Conservation (phyloP, 2,113 vertebrate genomes). For the Melanostigma gelatinosum region DNA sequence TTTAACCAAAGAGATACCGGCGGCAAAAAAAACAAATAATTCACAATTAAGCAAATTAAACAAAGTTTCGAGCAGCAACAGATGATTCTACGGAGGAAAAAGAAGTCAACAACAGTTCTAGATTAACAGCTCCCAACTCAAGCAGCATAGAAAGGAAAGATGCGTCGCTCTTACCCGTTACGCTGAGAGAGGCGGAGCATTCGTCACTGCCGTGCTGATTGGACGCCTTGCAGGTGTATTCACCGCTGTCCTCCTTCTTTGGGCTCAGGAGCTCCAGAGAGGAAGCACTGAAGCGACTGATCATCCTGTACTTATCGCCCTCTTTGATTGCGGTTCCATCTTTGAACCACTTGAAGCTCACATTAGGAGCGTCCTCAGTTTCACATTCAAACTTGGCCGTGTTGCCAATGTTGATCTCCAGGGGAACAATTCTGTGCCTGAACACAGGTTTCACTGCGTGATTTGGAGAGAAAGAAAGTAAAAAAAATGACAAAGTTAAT, state of each 20-base stretch:
- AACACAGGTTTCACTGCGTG: constrained; percentile 89
- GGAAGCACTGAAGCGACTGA: constrained; percentile 85
- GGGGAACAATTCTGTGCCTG: constrained; percentile 84
- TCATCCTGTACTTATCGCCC: constrained; percentile 89
- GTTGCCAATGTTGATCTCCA: constrained; percentile 89
- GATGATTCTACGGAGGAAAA: neutral
- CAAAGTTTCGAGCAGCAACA: neutral
- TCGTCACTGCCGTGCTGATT: constrained; percentile 93
- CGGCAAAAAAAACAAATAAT: neutral
- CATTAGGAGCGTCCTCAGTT: constrained; percentile 88
- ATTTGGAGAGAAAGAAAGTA: constrained; percentile 11
- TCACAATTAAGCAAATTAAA: neutral
- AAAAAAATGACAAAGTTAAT: constrained; percentile 20
- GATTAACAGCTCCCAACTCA: neutral
- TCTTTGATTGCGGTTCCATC: constrained; percentile 89
- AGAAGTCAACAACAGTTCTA: neutral
- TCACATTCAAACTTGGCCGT: constrained; percentile 93
- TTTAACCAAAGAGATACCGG: constrained; percentile 11
- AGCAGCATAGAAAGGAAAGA: constrained; percentile 42
- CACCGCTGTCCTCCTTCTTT: constrained; percentile 88
- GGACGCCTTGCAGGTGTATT: constrained; percentile 93
- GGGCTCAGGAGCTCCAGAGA: constrained; percentile 89
- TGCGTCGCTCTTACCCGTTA: constrained; percentile 88
- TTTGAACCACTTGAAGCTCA: constrained; percentile 96
- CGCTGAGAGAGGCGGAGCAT: constrained; percentile 88